Conservation (phyloP, 2,888 invertebrate genomes). For the Aphodius granarius region DNA sequence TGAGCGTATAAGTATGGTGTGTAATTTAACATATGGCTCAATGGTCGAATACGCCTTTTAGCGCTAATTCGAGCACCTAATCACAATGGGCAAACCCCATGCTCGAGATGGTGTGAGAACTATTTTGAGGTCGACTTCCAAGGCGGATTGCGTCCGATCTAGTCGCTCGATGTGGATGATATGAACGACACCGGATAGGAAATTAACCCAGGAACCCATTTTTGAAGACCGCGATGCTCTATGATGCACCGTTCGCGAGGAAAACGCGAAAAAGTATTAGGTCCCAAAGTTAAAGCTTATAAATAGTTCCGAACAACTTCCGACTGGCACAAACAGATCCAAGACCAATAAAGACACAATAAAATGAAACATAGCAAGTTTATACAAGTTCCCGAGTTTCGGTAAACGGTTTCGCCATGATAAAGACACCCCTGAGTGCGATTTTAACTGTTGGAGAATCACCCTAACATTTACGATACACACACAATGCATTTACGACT, state of each 20-base stretch:
- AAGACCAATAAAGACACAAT: not conserved
- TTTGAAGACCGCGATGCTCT: not conserved
- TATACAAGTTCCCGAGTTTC: not conserved
- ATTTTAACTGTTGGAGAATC: not conserved
- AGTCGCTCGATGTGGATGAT: not conserved
- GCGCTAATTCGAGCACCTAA: not conserved
- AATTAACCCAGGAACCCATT: not conserved
- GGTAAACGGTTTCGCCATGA: not conserved
- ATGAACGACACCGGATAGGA: not conserved
- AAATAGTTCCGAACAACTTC: not conserved
- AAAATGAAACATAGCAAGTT: not conserved
- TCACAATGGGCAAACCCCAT: not conserved
- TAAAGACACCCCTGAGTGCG: not conserved
- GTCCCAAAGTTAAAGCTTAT: not conserved
- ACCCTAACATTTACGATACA: not conserved
- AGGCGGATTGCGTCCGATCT: not conserved
- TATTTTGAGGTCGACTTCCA: conserved; percentile 1
- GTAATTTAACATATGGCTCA: not conserved
- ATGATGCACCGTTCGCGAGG: too few species aligned
- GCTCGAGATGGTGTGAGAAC: conserved; percentile 40
- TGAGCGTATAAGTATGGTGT: not conserved
- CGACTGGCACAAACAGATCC: not conserved
- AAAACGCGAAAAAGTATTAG: too few species aligned
- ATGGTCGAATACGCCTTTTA: not conserved
- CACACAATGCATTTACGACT: not conserved